Conservation (phyloP, 2,888 invertebrate genomes). For the Himalopsyche kuldschensis region DNA sequence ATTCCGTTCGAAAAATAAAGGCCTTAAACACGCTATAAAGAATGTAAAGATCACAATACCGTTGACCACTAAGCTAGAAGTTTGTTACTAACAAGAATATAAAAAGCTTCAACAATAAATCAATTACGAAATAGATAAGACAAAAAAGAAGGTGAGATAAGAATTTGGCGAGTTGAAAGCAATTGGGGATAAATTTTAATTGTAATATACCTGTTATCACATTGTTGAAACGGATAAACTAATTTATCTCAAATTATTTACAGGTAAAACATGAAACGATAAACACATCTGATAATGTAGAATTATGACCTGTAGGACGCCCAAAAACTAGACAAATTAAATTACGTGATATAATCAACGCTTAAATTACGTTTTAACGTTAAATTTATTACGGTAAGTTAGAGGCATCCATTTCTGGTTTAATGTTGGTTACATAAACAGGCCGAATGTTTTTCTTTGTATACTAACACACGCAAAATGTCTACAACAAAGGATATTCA, state of each 20-base stretch:
- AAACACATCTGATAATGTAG: neutral
- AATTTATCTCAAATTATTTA: neutral
- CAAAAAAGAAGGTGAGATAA: too few species aligned
- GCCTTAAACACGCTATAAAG: too few species aligned
- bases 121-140: too few species aligned
- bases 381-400: neutral
- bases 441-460: neutral
- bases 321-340: slow-evolving; percentile 1
- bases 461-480: neutral
- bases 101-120: too few species aligned
- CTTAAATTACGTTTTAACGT: slow-evolving; percentile 6
- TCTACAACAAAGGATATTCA: too few species aligned
- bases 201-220: neutral
- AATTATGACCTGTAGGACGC: neutral
- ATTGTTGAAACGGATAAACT: neutral
- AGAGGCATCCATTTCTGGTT: neutral
- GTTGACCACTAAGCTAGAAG: too few species aligned
- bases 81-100: too few species aligned
- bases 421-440: neutral
- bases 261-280: neutral
- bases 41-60: too few species aligned
- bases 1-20: too few species aligned
- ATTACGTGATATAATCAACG: slow-evolving; percentile 4
- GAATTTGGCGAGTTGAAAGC: too few species aligned
- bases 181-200: too few species aligned